Evolutionary conservation across 2,797 vertebrate species (phyloP).

Genomic region (Spinus olivaceus): DNA sequence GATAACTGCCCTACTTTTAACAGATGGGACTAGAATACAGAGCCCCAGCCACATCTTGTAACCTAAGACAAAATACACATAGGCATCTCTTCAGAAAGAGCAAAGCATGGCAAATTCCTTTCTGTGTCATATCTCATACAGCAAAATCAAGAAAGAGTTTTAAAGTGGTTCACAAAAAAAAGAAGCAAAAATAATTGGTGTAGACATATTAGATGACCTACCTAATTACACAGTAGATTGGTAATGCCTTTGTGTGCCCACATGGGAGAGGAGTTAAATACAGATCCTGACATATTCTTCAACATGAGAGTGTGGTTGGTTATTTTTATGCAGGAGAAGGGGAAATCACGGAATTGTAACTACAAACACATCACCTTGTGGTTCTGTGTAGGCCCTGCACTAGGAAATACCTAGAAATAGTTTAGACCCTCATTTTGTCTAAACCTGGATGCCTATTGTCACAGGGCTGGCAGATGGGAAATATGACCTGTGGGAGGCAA

Average conservation of each 20-base stretch:
- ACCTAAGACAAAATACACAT: background rate
- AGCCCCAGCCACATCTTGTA: background rate
- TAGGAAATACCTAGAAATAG: background rate
- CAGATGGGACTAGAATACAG: background rate
- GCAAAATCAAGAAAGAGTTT: background rate
- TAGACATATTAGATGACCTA: background rate
- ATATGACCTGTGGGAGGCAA: accelerated
- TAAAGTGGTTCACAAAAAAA: background rate
- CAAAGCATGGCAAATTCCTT: background rate
- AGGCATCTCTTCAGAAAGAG: background rate
- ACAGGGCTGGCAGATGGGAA: background rate
- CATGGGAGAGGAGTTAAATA: background rate
- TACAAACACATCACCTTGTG: accelerated
- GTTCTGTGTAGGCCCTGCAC: accelerated
- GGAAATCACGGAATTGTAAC: background rate
- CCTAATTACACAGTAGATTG: background rate
- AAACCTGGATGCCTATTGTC: background rate
- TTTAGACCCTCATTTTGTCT: background rate
- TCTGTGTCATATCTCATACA: background rate
- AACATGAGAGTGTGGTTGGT: background rate
- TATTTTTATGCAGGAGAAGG: background rate
- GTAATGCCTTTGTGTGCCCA: background rate
- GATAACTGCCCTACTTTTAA: background rate
- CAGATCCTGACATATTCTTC: background rate
- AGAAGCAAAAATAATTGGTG: background rate